A percentile compares a stretch with the other conserved stretches of the same genome.
Evolutionary conservation across 53 echinoderm and acorn worm species (phyloP).

Genomic region (Zoroaster sp.): DNA sequence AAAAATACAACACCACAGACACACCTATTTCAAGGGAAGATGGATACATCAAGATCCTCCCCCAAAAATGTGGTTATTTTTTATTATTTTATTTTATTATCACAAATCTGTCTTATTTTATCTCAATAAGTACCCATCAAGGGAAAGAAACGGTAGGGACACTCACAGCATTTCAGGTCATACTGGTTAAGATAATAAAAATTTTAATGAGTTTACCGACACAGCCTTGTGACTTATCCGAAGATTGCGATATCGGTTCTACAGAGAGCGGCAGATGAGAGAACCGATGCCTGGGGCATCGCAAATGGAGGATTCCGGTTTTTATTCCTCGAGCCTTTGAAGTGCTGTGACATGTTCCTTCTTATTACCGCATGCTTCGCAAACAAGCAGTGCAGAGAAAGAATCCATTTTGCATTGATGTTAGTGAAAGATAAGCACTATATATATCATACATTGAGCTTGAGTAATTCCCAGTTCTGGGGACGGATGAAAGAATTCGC

Average conservation of each 20-base stretch:
- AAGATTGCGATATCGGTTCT: conserved; percentile 22
- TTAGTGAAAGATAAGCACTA: background rate
- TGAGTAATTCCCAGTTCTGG: too few relatives aligned
- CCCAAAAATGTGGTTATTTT: too few relatives aligned
- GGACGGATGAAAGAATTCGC: too few relatives aligned
- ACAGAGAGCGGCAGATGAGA: conserved; percentile 9
- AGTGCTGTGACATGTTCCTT: background rate
- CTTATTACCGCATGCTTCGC: background rate
- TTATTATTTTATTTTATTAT: too few relatives aligned
- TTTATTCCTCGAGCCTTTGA: background rate
- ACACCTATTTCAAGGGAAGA: too few relatives aligned
- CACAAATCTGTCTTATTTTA: background rate
- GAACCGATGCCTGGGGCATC: background rate
- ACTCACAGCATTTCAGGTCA: background rate
- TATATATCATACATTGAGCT: background rate
- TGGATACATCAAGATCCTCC: too few relatives aligned
- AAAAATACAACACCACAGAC: too few relatives aligned
- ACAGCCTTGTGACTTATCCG: background rate
- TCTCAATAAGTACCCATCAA: background rate
- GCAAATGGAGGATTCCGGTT: background rate
- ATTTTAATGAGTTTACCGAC: conserved; percentile 24
- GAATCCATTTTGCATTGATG: background rate
- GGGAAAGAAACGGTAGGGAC: background rate
- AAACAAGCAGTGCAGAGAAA: background rate
- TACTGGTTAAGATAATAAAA: conserved; percentile 37